These are phyloP conservation scores for Puma concolor DNA, from an alignment of 2,113 vertebrate species.

Conservation along the genomic window DNA sequence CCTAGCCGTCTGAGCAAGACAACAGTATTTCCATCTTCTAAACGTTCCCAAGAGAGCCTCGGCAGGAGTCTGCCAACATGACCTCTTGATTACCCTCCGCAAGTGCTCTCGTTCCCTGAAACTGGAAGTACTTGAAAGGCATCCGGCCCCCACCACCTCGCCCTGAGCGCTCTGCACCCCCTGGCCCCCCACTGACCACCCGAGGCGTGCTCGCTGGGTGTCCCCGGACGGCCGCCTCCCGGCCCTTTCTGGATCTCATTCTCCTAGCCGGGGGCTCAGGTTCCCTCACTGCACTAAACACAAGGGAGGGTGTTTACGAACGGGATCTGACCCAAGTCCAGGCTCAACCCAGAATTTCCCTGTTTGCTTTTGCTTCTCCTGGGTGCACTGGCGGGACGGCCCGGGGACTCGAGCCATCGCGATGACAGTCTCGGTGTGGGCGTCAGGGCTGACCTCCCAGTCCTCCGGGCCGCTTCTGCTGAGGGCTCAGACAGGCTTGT, in stretches of 20 bases:
- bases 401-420: neutral
- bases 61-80: neutral
- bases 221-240: neutral
- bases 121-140: neutral
- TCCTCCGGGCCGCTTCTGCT: neutral
- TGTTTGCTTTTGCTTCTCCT: neutral
- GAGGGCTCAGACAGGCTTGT: conserved; percentile 60
- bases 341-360: conserved; percentile 20
- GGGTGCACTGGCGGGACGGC: neutral
- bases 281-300: neutral
- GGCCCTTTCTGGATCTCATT: neutral
- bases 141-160: accelerated
- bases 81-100: neutral
- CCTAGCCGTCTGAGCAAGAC: neutral
- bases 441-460: neutral
- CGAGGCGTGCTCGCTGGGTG: accelerated
- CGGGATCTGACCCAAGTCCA: neutral
- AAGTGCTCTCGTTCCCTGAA: neutral
- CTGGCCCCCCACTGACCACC: neutral
- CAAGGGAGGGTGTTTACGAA: conserved; percentile 1
- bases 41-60: neutral
- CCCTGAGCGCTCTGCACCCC: neutral
- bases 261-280: neutral
- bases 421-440: neutral
- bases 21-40: neutral